Percentiles rank a stretch among this genome's conserved stretches.
These are phyloP conservation scores for Muscidifurax raptorellus DNA, from an alignment of 1,140 invertebrate species.

Conservation along the genomic window DNA sequence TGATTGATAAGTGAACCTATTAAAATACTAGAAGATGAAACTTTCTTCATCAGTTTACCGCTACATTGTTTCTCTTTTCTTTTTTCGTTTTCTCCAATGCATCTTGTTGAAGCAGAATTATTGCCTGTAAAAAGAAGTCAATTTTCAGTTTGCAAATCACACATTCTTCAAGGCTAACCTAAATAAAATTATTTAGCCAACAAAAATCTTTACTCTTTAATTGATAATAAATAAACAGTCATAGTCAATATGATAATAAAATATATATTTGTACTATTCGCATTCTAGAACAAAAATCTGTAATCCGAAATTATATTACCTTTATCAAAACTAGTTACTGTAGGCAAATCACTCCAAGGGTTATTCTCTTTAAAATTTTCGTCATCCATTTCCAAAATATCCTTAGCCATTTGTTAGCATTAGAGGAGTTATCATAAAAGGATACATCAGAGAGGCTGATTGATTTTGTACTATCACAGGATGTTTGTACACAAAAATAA, in stretches of 20 bases:
- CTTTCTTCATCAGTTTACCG: conserved; percentile 47
- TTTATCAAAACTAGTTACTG: conserved; percentile 55
- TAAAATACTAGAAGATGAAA: conserved; percentile 77
- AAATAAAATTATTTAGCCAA: not conserved
- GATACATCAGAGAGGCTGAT: not conserved
- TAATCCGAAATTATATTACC: conserved; percentile 30
- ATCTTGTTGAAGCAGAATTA: conserved; percentile 47
- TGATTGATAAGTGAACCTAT: conserved; percentile 81
- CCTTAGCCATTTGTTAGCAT: not conserved
- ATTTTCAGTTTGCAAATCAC: not conserved
- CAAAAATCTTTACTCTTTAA: not conserved
- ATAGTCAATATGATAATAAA: not conserved
- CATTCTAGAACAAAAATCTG: not conserved
- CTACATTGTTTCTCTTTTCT: conserved; percentile 17
- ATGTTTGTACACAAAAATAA: not conserved
- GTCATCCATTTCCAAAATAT: conserved; percentile 11
- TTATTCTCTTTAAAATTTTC: conserved; percentile 34
- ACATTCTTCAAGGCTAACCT: not conserved
- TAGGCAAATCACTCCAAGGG: conserved; percentile 52
- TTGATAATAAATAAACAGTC: not conserved
- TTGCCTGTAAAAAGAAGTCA: conserved; percentile 48
- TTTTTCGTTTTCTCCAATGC: conserved; percentile 44
- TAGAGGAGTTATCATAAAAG: no score
- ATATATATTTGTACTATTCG: not conserved
- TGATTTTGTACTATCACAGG: not conserved